Evolutionary conservation across 1,140 invertebrate species (phyloP), one percentile per base, ranked within the genome.

Genomic region (Mizuhopecten yessoensis): DNA sequence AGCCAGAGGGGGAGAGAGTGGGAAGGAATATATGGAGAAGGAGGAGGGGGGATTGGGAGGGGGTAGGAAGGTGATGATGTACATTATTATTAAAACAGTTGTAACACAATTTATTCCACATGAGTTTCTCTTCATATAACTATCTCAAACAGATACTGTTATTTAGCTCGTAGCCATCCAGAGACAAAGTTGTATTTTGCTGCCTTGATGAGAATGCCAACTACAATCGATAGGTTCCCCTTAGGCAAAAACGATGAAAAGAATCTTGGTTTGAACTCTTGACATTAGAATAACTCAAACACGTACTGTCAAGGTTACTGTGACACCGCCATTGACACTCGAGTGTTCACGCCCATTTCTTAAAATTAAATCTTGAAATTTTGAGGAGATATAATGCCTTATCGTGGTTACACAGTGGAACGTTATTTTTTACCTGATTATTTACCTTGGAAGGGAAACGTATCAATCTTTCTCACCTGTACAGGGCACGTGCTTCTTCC

Each of bases 11-110:
- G 57, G 57, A 9, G 11, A 17, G 2, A n/a, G 57, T 0, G n/a
- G 57, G 45, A 20, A n/a, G n/a, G n/a, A n/a, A n/a, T n/a, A n/a
- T n/a, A n/a, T n/a, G 45, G 23, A 23, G 45, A 17, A 57, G 3
- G 2, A 3, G 45, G 17, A 57, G 29, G 57, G 23, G 5, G 5
- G 57, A 75, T 3, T 3, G 17, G 42, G 10, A 45, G 17, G n/a
- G n/a, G 57, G 11, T 17, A 29, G 57, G n/a, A n/a, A 75, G 57
- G 57, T 75, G 57, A n/a, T 75, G 57, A 75, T 75, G 57, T 29
- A 75, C 57, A 75, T 75, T 75, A 75, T 75, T n/a, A 75, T 75
- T n/a, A 29, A 29, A 75, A 29, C 57, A 75, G 57, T 75, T 75
- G 57, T 75, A 75, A 75, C 23, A 75, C 57, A n/a, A 75, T 75